Evolutionary conservation across 2,888 invertebrate genomes (phyloP), one percentile per base, ranked within the genome.

Genomic region (Coleophora deauratella): DNA sequence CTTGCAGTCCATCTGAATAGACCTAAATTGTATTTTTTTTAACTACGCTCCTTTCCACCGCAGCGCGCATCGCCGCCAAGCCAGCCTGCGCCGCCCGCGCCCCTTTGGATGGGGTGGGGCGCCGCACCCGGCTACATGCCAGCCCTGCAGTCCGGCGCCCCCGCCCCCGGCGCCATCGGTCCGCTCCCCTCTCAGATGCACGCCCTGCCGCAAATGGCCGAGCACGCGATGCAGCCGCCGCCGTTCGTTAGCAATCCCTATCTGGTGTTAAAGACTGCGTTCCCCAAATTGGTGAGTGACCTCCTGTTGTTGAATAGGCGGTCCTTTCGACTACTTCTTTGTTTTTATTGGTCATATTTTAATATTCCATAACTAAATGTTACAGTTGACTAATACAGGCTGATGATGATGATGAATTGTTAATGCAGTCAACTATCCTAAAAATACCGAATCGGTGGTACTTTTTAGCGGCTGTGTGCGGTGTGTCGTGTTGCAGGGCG

Each of bases 91-190:
- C 45, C 52, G 38, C 71, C 31, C 31, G 21, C 53, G 30, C 77
- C 59, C 13, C 51, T 76, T 64, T 77, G 76, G 76, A 60, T 75
- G 41, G 73, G 76, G 30, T 77, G 76, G 79, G 55, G 71, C 42
- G 65, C 63, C 56, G 46, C 66, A 7, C 59, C 59, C 39, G 35
- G 36, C 31, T 13, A 7, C 13, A n/a, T 41, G 33, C 27, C 41
- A 40, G 46, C 43, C 43, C 27, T 33, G 10, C 9, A n/a, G 14
- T 11, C n/a, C 40, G 41, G 12, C 48, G n/a, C 40, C 7, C 27
- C 9, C 12, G 13, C 57, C 53, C 33, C 47, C 37, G 45, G 50
- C 30, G 52, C 31, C 31, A 10, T 10, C 3, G 21, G 6, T 49
- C 45, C 35, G 52, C 15, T 66, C 61, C 55, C 45, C 2, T 43